phyloP scores from a whole-genome alignment of 2,797 vertebrate species.

The Gobionotothen gibberifrons region DNA sequence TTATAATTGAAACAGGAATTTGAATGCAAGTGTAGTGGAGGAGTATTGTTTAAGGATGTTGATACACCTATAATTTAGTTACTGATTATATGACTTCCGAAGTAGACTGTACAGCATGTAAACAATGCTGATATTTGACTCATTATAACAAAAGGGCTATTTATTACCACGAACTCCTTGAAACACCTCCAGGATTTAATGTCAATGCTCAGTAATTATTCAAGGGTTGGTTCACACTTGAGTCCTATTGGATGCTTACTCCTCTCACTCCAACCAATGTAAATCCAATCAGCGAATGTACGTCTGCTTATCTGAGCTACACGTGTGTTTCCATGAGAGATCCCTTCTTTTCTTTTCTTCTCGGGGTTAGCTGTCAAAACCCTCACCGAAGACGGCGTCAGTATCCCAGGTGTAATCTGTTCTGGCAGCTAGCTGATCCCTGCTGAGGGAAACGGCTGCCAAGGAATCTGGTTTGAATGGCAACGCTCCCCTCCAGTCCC shows the following conservation, averaged over 20 bases:
- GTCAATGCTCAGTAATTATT: constrained; percentile 1
- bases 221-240: neutral
- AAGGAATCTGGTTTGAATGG: constrained; percentile 67
- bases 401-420: constrained; percentile 64
- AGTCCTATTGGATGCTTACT: neutral
- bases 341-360: constrained; percentile 45
- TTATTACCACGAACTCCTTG: neutral
- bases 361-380: constrained; percentile 63
- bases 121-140: too few relatives aligned
- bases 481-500: constrained; percentile 59
- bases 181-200: constrained; percentile 1
- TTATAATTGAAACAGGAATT: neutral
- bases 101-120: neutral
- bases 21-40: neutral
- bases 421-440: constrained; percentile 72
- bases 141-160: neutral
- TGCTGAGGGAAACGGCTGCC: constrained; percentile 66
- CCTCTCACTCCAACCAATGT: constrained; percentile 9
- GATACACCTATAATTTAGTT: neutral
- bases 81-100: neutral
- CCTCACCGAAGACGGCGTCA: constrained; percentile 50
- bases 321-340: constrained; percentile 35
- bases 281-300: constrained; percentile 7
- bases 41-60: neutral
- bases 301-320: constrained; percentile 14